Conservation (phyloP, 2,888 invertebrate genomes). For the Hypolimnas misippus region DNA sequence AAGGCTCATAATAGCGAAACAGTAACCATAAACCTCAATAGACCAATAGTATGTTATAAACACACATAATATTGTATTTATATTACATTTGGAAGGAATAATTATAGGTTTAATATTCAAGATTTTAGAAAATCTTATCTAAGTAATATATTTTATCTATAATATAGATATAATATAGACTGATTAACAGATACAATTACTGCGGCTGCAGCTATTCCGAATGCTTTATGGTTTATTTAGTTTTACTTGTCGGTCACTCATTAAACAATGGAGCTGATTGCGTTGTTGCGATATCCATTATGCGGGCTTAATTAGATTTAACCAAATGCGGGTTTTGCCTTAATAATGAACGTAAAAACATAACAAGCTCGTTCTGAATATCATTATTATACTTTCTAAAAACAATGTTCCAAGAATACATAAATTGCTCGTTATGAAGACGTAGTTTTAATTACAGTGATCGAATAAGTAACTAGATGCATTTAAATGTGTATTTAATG, state of each 20-base stretch:
- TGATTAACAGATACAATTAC: constrained; percentile 56
- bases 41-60: background rate
- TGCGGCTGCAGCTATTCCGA: constrained; percentile 64
- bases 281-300: constrained; percentile 76
- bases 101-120: background rate
- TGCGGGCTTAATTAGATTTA: constrained; percentile 81
- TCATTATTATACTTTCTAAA: constrained; percentile 47
- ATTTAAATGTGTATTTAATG: constrained; percentile 23
- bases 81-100: background rate
- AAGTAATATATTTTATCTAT: constrained; percentile 11
- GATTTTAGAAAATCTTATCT: background rate
- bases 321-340: constrained; percentile 79
- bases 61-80: background rate
- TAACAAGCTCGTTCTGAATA: constrained; percentile 60
- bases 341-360: constrained; percentile 64
- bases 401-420: constrained; percentile 30
- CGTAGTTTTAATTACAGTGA: constrained; percentile 31
- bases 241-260: constrained; percentile 74
- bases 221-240: constrained; percentile 70
- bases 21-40: too few relatives aligned
- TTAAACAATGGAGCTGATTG: constrained; percentile 80
- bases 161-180: constrained; percentile 17
- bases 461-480: constrained; percentile 12
- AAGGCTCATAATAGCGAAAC: too few relatives aligned
- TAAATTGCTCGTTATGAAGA: constrained; percentile 32